Evolutionary conservation across 1,140 invertebrate genomes (phyloP), one percentile per base, ranked within the genome.

Genomic region (Aphelenchoides besseyi): DNA sequence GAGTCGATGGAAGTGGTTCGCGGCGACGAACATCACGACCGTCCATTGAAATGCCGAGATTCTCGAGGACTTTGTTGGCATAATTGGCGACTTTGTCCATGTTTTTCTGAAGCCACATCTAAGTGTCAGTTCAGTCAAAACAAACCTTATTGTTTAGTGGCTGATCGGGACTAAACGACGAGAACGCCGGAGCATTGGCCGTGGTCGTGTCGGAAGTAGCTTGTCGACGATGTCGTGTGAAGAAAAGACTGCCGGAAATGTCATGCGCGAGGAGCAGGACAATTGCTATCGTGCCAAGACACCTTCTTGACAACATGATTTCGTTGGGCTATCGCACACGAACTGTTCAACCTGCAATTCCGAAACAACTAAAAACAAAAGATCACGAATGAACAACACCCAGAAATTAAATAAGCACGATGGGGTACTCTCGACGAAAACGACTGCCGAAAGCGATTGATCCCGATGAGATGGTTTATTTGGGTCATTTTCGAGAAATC

Each of bases 51-150:
- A 81, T 32, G 2, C 78, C 78, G 18, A 79, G 70, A 9, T 74
- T 35, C 61, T 79, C 79, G 3, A 81, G 37, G 35, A 81, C 63
- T 8, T 41, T 61, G 33, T 74, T 78, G 8, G 75, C 70, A 18
- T 75, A 69, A 3, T 30, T 57, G 23, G 76, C 63, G 28, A 74
- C 76, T 26, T 79, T 79, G n/a, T 79, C 68, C 8, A 79, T 62
- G 8, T 66, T 66, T 29, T 52, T 8, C 33, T 68, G 26, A 18
- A 68, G 29, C 61, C 5, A 68, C 64, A 59, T 18, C 5, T 8
- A 59, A 5, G 16, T 33, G 55, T 28, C 26, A 59, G 5, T 59
- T 29, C 5, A 59, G 18, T 59, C 5, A 59, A 5, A 59, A 59
- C 26, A 59, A 8, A 59, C 55, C 18, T 59, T 59, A 33, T 59